phyloP scores from a whole-genome alignment of 2,888 invertebrate species.

The Seira ritae region DNA sequence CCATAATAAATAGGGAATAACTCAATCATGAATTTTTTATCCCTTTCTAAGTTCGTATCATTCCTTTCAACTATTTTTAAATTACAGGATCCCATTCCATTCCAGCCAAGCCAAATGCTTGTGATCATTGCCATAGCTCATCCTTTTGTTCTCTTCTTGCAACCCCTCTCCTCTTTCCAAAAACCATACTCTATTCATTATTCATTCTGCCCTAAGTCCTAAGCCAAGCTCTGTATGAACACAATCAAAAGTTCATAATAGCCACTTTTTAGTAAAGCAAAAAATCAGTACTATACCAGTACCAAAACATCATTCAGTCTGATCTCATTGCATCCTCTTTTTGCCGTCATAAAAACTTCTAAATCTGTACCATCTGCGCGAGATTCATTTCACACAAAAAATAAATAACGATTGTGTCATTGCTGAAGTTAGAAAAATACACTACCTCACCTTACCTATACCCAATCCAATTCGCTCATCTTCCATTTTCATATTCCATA shows the following conservation, averaged over 20 bases:
- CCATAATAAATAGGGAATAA: conserved; percentile 6
- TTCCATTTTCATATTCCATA: too few relatives aligned
- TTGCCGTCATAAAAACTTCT: too few relatives aligned
- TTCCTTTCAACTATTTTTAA: too few relatives aligned
- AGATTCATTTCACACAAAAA: background rate
- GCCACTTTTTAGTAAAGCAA: background rate
- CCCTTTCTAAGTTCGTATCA: too few relatives aligned
- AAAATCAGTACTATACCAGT: background rate
- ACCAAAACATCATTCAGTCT: background rate
- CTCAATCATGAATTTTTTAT: conserved; percentile 23
- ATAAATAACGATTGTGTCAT: background rate
- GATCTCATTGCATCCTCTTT: too few relatives aligned
- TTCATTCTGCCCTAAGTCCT: too few relatives aligned
- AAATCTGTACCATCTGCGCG: background rate
- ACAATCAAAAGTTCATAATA: background rate
- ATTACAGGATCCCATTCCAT: conserved; percentile 59
- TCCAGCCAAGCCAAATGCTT: conserved; percentile 50
- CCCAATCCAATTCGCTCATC: too few relatives aligned
- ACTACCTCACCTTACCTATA: too few relatives aligned
- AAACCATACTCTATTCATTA: background rate
- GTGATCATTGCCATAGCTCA: conserved; percentile 21
- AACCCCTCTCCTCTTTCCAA: background rate
- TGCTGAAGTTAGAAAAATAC: too few relatives aligned
- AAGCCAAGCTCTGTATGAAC: too few relatives aligned
- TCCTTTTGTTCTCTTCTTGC: conserved; percentile 35